Evolutionary conservation across 2,797 vertebrate species (phyloP).

Genomic region (Gobio occitaniae): DNA sequence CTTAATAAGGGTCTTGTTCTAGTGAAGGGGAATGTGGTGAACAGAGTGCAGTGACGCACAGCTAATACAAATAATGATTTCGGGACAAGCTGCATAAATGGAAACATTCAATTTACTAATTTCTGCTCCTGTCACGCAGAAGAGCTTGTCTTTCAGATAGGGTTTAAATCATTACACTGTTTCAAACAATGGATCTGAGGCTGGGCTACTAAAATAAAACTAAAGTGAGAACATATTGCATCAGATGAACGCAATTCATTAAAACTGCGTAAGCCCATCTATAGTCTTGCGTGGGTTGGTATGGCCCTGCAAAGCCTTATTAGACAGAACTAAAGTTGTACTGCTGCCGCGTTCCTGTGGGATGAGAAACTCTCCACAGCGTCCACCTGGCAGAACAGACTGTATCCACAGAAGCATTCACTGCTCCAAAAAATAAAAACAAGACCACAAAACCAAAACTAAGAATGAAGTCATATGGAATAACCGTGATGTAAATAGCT

Average conservation of each 20-base stretch:
- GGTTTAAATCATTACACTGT: slow-evolving; percentile 3
- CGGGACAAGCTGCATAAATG: slow-evolving; percentile 1
- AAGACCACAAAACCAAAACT: slow-evolving; percentile 30
- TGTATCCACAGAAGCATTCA: slow-evolving; percentile 13
- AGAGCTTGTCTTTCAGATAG: slow-evolving; percentile 26
- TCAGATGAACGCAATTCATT: slow-evolving; percentile 4
- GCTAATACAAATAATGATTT: slow-evolving; percentile 24
- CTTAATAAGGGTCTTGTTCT: slow-evolving; percentile 34
- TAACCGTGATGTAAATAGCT: slow-evolving; percentile 31
- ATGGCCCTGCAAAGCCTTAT: slow-evolving; percentile 5
- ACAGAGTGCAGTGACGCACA: slow-evolving; percentile 11
- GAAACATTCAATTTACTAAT: slow-evolving; percentile 30
- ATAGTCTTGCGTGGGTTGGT: slow-evolving; percentile 3
- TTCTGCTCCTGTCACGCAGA: slow-evolving; percentile 24
- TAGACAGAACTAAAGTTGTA: slow-evolving; percentile 30
- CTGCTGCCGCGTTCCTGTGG: slow-evolving; percentile 14
- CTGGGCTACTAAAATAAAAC: background rate
- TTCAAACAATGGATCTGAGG: background rate
- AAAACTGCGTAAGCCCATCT: slow-evolving; percentile 9
- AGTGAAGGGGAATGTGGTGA: background rate
- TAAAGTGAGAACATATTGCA: slow-evolving; percentile 5
- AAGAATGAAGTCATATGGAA: slow-evolving; percentile 36
- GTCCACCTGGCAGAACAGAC: slow-evolving; percentile 29
- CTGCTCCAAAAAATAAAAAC: slow-evolving; percentile 12
- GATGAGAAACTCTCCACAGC: slow-evolving; percentile 25